Base-by-base conservation (phyloP, 2,888 invertebrate species). In the Rhamphomyia laevipes region DNA sequence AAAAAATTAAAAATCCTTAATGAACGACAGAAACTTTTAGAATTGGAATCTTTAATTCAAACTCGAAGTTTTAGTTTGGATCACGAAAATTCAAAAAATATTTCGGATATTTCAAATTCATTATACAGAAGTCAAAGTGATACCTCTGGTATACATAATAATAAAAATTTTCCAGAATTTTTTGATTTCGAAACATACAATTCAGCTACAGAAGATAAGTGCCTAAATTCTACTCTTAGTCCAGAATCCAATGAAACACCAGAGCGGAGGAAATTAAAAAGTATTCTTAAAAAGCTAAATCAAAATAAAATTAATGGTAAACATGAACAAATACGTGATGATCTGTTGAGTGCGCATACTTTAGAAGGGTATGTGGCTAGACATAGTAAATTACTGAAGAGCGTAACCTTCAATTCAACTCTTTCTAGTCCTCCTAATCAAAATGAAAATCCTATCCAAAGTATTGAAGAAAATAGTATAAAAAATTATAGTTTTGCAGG, bases 381-480 rank as follows among this genome's bases (percentile, higher is more conserved):
- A 63, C 89, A 89, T 72, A 85, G 86, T 55, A 90, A 90, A 69
- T 80, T 90, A 66, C 77, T 86, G 46, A 91, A 90, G 75, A 88
- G 89, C 70, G 89, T 90, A 55, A 89, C 89, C 53, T 90, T 89
- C 73, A 86, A 90, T 71, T 85, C 87, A 66, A 88, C 88, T 48
- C 74, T 89, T 64, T 84, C 84, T 57, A 88, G 88, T 61, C 87
- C 89, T 53, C 86, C 87, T 53, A 57, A 58, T 55, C 55, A 53
- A 43, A 55, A 48, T 43, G 51, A 47, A 44, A 53, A 56, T 53
- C 53, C 56, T 52, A 55, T 56, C 47, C 47, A 57, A 45, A 54
- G 46, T 17, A 50, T 45, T 46, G 47, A 52, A 11, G 41, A 47
- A 17, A 11, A 40, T 31, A 43, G 23, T 44, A 18, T 35, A 27